These are phyloP conservation scores for Clepsis dumicolana DNA, from an alignment of 2,888 invertebrate genomes.

Conservation along the genomic window DNA sequence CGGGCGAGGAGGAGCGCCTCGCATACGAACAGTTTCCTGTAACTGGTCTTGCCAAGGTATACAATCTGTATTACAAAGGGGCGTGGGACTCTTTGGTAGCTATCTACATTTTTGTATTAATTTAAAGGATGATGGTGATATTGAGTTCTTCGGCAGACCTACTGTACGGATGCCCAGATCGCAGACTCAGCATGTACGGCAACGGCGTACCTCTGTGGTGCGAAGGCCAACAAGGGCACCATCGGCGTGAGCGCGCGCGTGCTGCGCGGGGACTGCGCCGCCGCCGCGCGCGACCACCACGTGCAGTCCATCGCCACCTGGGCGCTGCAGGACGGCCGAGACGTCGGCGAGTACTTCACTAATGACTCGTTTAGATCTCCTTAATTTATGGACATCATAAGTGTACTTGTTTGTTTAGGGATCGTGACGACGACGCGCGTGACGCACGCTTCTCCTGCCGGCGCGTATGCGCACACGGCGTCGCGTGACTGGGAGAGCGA, in stretches of 20 bases:
- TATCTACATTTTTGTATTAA: background rate
- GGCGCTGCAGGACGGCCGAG: conserved; percentile 84
- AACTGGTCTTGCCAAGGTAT: conserved; percentile 88
- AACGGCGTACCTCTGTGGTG: conserved; percentile 89
- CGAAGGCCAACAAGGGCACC: conserved; percentile 88
- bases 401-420: conserved; percentile 64
- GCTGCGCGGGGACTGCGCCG: conserved; percentile 85
- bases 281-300: conserved; percentile 80
- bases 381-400: background rate
- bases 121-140: background rate
- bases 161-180: conserved; percentile 87
- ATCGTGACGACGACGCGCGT: conserved; percentile 92
- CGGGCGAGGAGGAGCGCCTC: conserved; percentile 87
- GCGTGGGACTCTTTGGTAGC: too few species aligned
- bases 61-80: background rate
- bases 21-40: conserved; percentile 88
- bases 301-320: conserved; percentile 88
- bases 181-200: conserved; percentile 91
- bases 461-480: conserved; percentile 89
- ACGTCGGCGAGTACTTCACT: conserved; percentile 59
- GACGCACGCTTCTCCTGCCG: conserved; percentile 92
- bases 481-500: conserved; percentile 91
- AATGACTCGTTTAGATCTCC: background rate
- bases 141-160: conserved; percentile 68
- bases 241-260: conserved; percentile 90